phyloP scores from a whole-genome alignment of 2,797 vertebrate species.

The Muscicapa comitata region DNA sequence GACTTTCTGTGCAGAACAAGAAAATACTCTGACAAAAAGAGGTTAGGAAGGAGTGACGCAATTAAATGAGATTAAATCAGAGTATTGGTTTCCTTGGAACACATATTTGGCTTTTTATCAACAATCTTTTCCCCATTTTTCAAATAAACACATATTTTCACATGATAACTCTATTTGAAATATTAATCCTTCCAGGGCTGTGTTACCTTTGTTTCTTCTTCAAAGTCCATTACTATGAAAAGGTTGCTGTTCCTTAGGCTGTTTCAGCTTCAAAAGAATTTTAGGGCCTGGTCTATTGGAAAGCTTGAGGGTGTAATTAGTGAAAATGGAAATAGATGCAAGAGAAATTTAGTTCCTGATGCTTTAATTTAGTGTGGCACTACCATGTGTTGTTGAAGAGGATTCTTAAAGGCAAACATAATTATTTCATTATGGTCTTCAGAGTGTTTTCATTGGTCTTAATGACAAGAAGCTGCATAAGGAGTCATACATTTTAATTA shows the following conservation, averaged over 20 bases:
- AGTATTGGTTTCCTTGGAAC: conserved; percentile 41
- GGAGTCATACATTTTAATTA: conserved; percentile 79
- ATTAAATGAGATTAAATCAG: conserved; percentile 55
- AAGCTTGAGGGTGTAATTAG: conserved; percentile 87
- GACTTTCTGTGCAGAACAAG: background rate
- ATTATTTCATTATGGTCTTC: conserved; percentile 81
- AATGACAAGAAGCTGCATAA: conserved; percentile 73
- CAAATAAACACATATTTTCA: conserved; percentile 60
- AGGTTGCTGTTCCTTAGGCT: conserved; percentile 73
- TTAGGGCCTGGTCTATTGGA: conserved; percentile 79
- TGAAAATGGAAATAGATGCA: conserved; percentile 80
- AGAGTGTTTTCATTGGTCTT: conserved; percentile 76
- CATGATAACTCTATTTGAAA: conserved; percentile 64
- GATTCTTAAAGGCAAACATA: conserved; percentile 81
- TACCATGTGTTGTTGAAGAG: conserved; percentile 75
- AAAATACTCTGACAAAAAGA: conserved; percentile 39
- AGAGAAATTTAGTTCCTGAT: conserved; percentile 82
- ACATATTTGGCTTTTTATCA: conserved; percentile 31
- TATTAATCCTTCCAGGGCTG: conserved; percentile 65
- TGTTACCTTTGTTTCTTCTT: conserved; percentile 74
- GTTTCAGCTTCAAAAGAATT: conserved; percentile 81
- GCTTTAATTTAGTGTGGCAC: conserved; percentile 79
- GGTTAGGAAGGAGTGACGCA: conserved; percentile 28
- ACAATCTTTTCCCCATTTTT: conserved; percentile 54
- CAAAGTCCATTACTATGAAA: conserved; percentile 77